Conservation (phyloP, 2,113 vertebrate genomes). For the Corythaixoides concolor region DNA sequence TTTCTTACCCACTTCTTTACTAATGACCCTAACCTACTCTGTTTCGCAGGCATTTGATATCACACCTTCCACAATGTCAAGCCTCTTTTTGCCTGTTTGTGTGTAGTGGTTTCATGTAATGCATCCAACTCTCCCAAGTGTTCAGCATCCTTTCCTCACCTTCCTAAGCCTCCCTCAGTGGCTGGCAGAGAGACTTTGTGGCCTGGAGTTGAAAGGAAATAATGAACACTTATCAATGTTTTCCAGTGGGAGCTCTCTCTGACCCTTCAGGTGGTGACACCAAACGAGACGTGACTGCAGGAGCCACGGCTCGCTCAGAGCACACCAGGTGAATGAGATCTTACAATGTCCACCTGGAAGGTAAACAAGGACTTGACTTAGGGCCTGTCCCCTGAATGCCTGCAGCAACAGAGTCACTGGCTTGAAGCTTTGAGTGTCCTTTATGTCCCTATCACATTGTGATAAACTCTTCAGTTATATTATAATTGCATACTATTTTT, state of each 20-base stretch:
- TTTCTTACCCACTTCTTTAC: background rate
- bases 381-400: too few relatives aligned
- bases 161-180: background rate
- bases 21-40: fast-evolving
- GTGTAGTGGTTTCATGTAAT: background rate
- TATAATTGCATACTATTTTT: background rate
- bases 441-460: background rate
- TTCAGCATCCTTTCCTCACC: background rate
- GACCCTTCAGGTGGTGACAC: background rate
- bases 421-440: background rate
- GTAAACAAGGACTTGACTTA: background rate
- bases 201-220: background rate
- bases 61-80: background rate
- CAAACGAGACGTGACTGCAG: background rate
- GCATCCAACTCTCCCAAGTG: background rate
- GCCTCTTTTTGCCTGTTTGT: background rate
- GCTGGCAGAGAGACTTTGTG: background rate
- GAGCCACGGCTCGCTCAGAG: background rate
- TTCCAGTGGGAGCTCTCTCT: background rate
- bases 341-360: background rate
- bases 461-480: background rate
- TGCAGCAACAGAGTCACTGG: background rate
- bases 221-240: fast-evolving
- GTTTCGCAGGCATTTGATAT: background rate
- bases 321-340: background rate